A percentile compares a stretch with the other conserved stretches of the same genome.
These are phyloP conservation scores for Tyrophagus putrescentiae DNA, from an alignment of 1,140 invertebrate genomes.

Conservation along the genomic window DNA sequence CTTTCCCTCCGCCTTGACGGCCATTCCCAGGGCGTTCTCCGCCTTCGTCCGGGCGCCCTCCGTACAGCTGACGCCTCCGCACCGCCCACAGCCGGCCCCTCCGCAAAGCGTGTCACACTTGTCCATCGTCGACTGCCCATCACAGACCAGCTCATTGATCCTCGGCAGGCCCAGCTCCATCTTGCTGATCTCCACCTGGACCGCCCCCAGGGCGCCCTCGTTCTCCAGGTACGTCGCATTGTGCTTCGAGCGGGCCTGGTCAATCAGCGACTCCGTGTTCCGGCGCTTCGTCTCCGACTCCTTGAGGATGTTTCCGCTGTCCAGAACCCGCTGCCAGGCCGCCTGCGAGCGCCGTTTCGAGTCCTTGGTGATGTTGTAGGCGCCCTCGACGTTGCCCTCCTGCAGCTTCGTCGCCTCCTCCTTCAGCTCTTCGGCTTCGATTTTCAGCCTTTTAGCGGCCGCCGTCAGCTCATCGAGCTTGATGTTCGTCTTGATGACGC, in stretches of 20 bases:
- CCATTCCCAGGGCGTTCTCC: slow-evolving; percentile 62
- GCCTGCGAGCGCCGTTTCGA: slow-evolving; percentile 52
- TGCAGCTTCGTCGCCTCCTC: slow-evolving; percentile 76
- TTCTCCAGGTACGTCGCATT: slow-evolving; percentile 49
- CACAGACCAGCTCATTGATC: slow-evolving; percentile 73
- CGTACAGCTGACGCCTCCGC: slow-evolving; percentile 75
- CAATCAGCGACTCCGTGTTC: slow-evolving; percentile 60
- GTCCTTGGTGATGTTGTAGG: slow-evolving; percentile 70
- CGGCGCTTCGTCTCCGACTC: slow-evolving; percentile 65
- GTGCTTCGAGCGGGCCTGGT: slow-evolving; percentile 50
- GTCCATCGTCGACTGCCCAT: slow-evolving; percentile 49
- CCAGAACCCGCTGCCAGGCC: slow-evolving; percentile 38
- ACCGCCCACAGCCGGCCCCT: slow-evolving; percentile 72
- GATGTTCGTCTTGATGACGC: slow-evolving; percentile 58
- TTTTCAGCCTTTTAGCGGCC: slow-evolving; percentile 53
- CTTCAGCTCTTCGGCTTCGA: slow-evolving; percentile 54
- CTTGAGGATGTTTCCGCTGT: slow-evolving; percentile 38
- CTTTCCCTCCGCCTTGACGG: slow-evolving; percentile 59
- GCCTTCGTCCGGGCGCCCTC: slow-evolving; percentile 71
- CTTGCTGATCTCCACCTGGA: slow-evolving; percentile 47
- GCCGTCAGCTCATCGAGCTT: slow-evolving; percentile 55
- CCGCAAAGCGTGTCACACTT: slow-evolving; percentile 80
- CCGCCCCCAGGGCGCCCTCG: slow-evolving; percentile 43
- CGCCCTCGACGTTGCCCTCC: slow-evolving; percentile 82
- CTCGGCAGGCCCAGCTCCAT: slow-evolving; percentile 59